Base-by-base conservation (phyloP, 2,113 vertebrate genomes). In the Gymnarchus niloticus region DNA sequence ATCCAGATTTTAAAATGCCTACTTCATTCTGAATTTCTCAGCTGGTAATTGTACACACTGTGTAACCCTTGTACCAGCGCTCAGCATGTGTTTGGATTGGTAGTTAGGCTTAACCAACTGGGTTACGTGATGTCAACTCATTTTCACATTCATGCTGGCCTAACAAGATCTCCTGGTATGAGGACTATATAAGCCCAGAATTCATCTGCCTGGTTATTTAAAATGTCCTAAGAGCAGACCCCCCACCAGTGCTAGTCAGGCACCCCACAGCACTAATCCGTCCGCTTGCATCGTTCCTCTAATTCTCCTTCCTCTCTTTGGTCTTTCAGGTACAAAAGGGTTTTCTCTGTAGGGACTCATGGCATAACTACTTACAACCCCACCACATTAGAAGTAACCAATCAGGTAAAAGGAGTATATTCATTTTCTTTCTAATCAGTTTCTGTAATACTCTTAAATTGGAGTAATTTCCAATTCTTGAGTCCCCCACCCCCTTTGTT, bases 281-380 rank as follows among this genome's bases (percentile, higher is more conserved):
- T 5, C 61, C 5, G 7, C 37, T 37, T 65, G 59, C 10, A 33
- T 65, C 9, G 25, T 8, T 65, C 44, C 37, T 5, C 21, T 48
- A 7, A 23, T 3, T 80, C 37, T 37, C 21, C 46, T 44, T 49
- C 37, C 46, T 21, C 7, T 44, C 87, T 49, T 92, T 57, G 89
- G 25, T 90, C 37, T 90, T 92, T 73, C 90, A 99, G 98, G 93
- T 99, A 99, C 90, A 99, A 99, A 86, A 92, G 98, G 88, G 97
- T 99, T 84, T 99, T 99, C 94, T 99, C 98, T 19, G 94, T 99
- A 90, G 98, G 98, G 90, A 97, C 96, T 37, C 97, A 99, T 91
- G 97, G 97, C 88, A 95, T 99, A 88, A 99, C 98, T 90, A 99
- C 98, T 0, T 99, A 99, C 89, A 99, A 99, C 92, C 98, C 98